These are phyloP conservation scores for Oncopeltus fasciatus DNA, from an alignment of 1,140 invertebrate species.

Conservation along the genomic window DNA sequence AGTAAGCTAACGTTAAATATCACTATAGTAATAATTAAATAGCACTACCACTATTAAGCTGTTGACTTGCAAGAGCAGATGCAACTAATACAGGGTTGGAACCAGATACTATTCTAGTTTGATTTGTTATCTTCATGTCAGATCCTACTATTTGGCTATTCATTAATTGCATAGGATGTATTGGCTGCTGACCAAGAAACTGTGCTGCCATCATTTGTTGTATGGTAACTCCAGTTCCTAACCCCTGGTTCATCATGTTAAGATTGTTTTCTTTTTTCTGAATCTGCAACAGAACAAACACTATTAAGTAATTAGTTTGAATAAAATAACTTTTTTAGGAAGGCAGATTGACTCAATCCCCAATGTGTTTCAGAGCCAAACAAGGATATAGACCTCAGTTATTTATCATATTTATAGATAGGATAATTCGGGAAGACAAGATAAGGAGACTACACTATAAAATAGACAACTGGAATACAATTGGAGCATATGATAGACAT, in stretches of 20 bases:
- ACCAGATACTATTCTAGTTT: conserved; percentile 9
- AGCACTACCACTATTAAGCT: conserved; percentile 16
- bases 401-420: too few relatives aligned
- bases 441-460: too few relatives aligned
- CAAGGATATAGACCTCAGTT: too few relatives aligned
- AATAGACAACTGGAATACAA: too few relatives aligned
- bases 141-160: conserved; percentile 13
- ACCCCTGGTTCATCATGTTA: conserved; percentile 11
- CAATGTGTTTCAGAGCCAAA: too few relatives aligned
- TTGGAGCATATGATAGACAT: too few relatives aligned
- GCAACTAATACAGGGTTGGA: conserved; percentile 13
- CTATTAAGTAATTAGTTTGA: too few relatives aligned
- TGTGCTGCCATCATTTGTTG: conserved; percentile 21
- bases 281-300: conserved; percentile 13
- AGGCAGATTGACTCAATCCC: too few relatives aligned
- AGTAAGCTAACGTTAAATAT: too few relatives aligned
- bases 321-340: too few relatives aligned
- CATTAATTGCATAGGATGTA: conserved; percentile 13
- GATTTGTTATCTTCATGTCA: conserved; percentile 11
- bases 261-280: conserved; percentile 22
- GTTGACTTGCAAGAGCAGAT: conserved; percentile 3
- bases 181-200: conserved; percentile 15
- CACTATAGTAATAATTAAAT: too few relatives aligned
- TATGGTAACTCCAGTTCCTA: conserved; percentile 15
- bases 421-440: too few relatives aligned